Evolutionary conservation across 2,113 vertebrate species (phyloP), one percentile per base, ranked within the genome.

Genomic region (Paraplagusia blochii): DNA sequence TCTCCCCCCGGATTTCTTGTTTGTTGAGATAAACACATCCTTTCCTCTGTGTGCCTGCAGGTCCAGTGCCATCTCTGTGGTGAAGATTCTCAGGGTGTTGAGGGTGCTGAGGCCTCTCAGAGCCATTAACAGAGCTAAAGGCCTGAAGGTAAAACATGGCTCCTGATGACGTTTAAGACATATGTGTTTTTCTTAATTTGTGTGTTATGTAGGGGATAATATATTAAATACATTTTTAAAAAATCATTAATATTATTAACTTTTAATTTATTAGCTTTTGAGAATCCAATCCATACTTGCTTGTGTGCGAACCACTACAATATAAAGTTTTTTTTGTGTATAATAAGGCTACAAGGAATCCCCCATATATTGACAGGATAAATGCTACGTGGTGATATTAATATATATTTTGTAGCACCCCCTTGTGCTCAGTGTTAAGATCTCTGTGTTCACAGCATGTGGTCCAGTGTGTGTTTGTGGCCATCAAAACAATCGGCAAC

Each of bases 401-500:
- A 6, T 29, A 29, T 4, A 29, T 13, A 39, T 53, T 39, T 52
- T 8, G 10, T 13, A 13, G 38, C 16, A 9, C 0, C 18, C 18
- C 50, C 3, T 53, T 1, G 15, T 4, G 38, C n/a, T 29, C 39
- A 1, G 5, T 39, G 35, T 59, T 44, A 12, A 64, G 0, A 47
- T 17, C 1, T 57, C 15, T 63, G 9, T 40, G 18, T 64, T 66
- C n/a, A 1, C 89, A 99, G 97, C 97, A 99, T 0, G 96, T 99
- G 72, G 95, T 99, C 51, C 95, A 98, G 78, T 98, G 97, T 0
- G 92, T 98, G 66, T 99, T 99, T 1, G 97, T 99, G 70, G 97
- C 97, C 78, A 95, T 99, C 81, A 94, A 95, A 89, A 99, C 95
- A 7, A 99, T 99, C 0, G 97, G 97, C 9, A 99, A 98, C 86